Conservation (phyloP, 2,113 vertebrate species). For the Ancistrus triradiatus region DNA sequence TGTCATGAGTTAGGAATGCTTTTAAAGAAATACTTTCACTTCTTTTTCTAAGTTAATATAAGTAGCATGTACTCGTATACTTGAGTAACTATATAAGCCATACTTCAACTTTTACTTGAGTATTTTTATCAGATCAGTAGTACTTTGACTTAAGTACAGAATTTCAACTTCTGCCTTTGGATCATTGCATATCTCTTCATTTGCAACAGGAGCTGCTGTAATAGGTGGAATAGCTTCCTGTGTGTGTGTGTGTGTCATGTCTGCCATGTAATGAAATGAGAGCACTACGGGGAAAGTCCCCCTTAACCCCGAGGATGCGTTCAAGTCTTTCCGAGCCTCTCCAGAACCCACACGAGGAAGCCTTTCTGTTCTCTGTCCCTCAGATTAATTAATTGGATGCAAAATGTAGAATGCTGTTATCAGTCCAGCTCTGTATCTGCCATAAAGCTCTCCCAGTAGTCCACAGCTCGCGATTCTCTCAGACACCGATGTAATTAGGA, state of each 20-base stretch:
- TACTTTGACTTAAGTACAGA: too few species aligned
- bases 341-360: conserved; percentile 59
- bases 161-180: too few species aligned
- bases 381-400: conserved; percentile 73
- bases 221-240: not conserved
- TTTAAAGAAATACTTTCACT: too few species aligned
- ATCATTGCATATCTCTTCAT: not conserved
- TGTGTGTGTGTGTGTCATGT: not conserved
- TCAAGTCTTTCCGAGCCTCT: conserved; percentile 22
- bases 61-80: too few species aligned
- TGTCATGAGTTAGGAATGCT: too few species aligned
- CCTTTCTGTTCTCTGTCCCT: conserved; percentile 64
- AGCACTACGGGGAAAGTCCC: conserved; percentile 32
- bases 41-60: too few species aligned
- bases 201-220: not conserved
- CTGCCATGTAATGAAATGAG: conserved; percentile 5
- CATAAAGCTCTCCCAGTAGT: conserved; percentile 64
- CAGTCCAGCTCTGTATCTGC: conserved; percentile 67
- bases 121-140: too few species aligned
- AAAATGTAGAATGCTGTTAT: conserved; percentile 62
- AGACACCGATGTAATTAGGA: conserved; percentile 58
- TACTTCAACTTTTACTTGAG: too few species aligned
- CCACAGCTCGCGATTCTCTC: conserved; percentile 56
- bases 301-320: conserved; percentile 49
- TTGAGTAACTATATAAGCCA: too few species aligned